Percentiles rank a stretch among this genome's conserved stretches.
These are phyloP conservation scores for Manacus vitellinus DNA, from an alignment of 2,113 vertebrate genomes.

Conservation along the genomic window DNA sequence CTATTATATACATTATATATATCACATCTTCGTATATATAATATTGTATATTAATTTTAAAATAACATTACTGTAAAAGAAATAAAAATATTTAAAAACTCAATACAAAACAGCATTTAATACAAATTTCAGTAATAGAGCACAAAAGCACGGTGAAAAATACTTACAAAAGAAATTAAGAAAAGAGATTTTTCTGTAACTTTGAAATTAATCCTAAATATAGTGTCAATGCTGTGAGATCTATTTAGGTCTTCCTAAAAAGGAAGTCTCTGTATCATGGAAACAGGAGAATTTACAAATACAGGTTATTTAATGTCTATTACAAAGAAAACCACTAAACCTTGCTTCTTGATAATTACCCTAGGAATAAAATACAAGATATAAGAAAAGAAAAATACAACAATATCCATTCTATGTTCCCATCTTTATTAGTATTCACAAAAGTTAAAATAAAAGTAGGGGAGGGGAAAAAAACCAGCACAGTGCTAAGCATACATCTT, in stretches of 20 bases:
- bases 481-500: not conserved
- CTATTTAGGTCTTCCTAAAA: not conserved
- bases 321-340: not conserved
- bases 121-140: not conserved
- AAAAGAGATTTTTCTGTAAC: not conserved
- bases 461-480: accelerated
- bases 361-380: not conserved
- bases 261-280: accelerated
- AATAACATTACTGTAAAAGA: not conserved
- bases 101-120: not conserved
- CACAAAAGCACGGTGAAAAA: not conserved
- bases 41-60: not conserved
- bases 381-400: not conserved
- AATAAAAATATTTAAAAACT: not conserved
- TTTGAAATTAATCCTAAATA: not conserved
- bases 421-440: not conserved
- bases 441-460: accelerated
- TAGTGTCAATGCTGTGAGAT: not conserved
- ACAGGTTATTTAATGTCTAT: accelerated
- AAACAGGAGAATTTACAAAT: not conserved
- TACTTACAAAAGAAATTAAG: not conserved
- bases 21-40: not conserved
- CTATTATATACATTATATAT: not conserved
- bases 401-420: accelerated
- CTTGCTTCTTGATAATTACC: not conserved